Evolutionary conservation across 2,113 vertebrate species (phyloP).

Genomic region (Odobenus rosmarus): DNA sequence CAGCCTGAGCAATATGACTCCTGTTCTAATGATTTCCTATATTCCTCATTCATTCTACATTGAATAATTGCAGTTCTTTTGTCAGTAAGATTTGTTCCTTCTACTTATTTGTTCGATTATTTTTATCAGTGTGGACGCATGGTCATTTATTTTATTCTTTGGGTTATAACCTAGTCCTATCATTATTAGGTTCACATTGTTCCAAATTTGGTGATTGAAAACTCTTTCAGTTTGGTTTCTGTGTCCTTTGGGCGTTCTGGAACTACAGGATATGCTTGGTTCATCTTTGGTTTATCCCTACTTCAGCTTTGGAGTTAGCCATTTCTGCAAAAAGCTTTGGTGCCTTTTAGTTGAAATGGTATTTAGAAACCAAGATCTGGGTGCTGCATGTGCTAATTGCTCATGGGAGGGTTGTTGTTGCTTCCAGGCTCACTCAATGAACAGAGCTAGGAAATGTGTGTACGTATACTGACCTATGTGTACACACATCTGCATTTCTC

Average conservation of each 20-base stretch:
- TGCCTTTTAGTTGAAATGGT: not conserved
- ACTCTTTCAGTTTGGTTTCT: not conserved
- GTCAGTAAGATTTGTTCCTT: not conserved
- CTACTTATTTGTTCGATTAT: not conserved
- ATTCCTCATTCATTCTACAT: not conserved
- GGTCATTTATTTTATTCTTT: not conserved
- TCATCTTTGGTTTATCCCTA: not conserved
- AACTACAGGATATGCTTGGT: accelerated
- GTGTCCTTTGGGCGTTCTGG: not conserved
- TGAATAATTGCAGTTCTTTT: not conserved
- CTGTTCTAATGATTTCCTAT: not conserved
- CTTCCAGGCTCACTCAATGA: not conserved
- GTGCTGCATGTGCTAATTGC: not conserved
- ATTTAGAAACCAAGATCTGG: not conserved
- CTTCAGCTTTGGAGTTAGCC: not conserved
- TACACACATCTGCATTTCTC: not conserved
- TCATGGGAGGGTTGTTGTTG: not conserved
- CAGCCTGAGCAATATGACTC: not conserved
- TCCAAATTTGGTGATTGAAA: not conserved
- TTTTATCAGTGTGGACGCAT: not conserved
- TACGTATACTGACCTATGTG: not conserved
- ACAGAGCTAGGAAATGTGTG: not conserved
- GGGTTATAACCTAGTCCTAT: not conserved
- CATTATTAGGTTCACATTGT: not conserved
- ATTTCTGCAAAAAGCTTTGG: not conserved